These are phyloP conservation scores for Nyctalus aviator DNA, from an alignment of 2,797 vertebrate genomes.

Conservation along the genomic window DNA sequence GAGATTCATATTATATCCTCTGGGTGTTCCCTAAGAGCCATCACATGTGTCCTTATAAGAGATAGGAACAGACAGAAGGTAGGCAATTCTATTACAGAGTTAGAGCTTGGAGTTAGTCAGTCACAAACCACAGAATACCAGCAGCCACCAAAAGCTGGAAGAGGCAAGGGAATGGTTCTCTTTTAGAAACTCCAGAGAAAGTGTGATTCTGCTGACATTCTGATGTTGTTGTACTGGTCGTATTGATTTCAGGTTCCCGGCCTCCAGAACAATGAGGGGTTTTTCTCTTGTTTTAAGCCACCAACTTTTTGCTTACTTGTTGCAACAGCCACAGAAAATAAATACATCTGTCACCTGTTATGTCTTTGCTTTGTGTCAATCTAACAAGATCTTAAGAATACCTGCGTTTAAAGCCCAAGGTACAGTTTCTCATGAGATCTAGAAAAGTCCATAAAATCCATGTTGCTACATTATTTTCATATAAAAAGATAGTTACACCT, in stretches of 20 bases:
- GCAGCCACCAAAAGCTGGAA: not conserved
- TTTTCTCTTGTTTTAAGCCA: not conserved
- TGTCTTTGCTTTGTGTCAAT: not conserved
- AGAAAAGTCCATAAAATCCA: not conserved
- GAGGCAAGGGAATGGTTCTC: not conserved
- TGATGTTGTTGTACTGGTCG: not conserved
- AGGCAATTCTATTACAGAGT: not conserved
- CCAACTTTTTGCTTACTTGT: not conserved
- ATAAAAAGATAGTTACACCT: not conserved
- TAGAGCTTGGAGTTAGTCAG: not conserved
- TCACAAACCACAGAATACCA: not conserved
- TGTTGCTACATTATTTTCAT: not conserved
- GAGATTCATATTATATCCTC: not conserved
- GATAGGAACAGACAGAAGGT: not conserved
- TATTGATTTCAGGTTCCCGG: not conserved
- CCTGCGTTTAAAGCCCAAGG: not conserved
- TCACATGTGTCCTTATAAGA: not conserved
- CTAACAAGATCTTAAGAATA: not conserved
- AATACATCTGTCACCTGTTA: not conserved
- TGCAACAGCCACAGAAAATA: not conserved
- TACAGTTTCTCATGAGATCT: not conserved
- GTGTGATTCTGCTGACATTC: not conserved
- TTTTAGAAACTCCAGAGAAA: not conserved
- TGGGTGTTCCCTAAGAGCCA: not conserved
- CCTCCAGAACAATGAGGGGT: not conserved